Base-by-base conservation (phyloP, 2,113 vertebrate genomes). In the Muntiacus muntjak region DNA sequence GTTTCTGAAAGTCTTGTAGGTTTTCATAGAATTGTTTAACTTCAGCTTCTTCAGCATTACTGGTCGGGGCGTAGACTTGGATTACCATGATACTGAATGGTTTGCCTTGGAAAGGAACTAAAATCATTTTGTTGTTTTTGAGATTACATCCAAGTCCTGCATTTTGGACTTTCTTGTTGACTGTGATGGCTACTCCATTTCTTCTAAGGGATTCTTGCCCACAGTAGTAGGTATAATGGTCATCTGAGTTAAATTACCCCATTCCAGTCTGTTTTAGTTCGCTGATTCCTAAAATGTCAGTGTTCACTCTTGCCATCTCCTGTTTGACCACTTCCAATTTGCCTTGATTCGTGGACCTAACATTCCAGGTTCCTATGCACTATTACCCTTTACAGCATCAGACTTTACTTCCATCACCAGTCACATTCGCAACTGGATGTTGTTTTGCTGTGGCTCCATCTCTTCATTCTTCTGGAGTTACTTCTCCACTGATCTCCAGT, bases 341-440 rank as follows among this genome's bases (percentile, higher is more conserved):
- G 67, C n/a, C 67, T 71, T 23, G 9, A 71, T 71, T 71, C 21
- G 21, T 71, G 64, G 67, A 36, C n/a, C n/a, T 40, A 71, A 71
- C 10, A 40, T 71, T 71, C 19, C n/a, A 71, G n/a, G 19, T 36
- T 23, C n/a, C n/a, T 23, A 40, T 40, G n/a, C n/a, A 71, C 11
- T 71, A 40, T 40, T 71, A n/a, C 19, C 36, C n/a, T 12, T 71
- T 36, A 71, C 17, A 71, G 19, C 2, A 0, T 71, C 0, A 0
- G 1, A 36, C 64, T 36, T 71, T 40, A 71, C 67, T 21, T 71
- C 67, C n/a, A 23, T 71, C 9, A 40, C n/a, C n/a, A 71, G n/a
- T 71, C n/a, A 71, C n/a, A 71, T 71, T 71, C 1, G 5, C n/a
- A 71, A 6, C n/a, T 36, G n/a, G 9, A 19, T 40, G 67, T 6